These are phyloP conservation scores for Phalloptychus januarius DNA, from an alignment of 2,797 vertebrate species.

Conservation along the genomic window DNA sequence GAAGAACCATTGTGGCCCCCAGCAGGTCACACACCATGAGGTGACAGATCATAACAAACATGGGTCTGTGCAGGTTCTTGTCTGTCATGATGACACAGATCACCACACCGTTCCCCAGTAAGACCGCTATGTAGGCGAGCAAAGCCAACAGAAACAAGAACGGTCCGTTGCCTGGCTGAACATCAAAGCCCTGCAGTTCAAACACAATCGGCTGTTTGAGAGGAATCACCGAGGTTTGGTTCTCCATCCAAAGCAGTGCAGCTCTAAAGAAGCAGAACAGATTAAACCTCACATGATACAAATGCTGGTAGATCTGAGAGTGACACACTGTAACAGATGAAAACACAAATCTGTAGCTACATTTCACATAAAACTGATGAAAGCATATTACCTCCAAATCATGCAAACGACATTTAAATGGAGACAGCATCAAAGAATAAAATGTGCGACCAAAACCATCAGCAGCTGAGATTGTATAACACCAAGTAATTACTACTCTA, in stretches of 20 bases:
- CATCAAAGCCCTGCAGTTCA: slow-evolving; percentile 60
- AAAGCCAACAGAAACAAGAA: slow-evolving; percentile 57
- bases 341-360: too few relatives aligned
- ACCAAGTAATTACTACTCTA: not conserved
- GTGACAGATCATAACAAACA: slow-evolving; percentile 66
- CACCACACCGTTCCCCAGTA: slow-evolving; percentile 60
- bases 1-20: slow-evolving; percentile 53
- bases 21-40: slow-evolving; percentile 63
- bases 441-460: not conserved
- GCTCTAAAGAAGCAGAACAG: slow-evolving; percentile 20
- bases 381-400: not conserved
- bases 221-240: slow-evolving; percentile 35
- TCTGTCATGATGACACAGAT: slow-evolving; percentile 41
- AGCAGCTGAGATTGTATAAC: not conserved
- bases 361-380: not conserved
- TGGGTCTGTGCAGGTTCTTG: slow-evolving; percentile 65
- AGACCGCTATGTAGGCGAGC: slow-evolving; percentile 40
- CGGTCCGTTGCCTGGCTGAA: slow-evolving; percentile 38
- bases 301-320: not conserved
- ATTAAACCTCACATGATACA: not conserved
- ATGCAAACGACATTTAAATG: not conserved
- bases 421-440: not conserved
- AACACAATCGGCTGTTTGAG: slow-evolving; percentile 64
- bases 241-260: slow-evolving; percentile 47
- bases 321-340: not conserved